Base-by-base conservation (phyloP, 2,113 vertebrate species). In the Mobula hypostoma region DNA sequence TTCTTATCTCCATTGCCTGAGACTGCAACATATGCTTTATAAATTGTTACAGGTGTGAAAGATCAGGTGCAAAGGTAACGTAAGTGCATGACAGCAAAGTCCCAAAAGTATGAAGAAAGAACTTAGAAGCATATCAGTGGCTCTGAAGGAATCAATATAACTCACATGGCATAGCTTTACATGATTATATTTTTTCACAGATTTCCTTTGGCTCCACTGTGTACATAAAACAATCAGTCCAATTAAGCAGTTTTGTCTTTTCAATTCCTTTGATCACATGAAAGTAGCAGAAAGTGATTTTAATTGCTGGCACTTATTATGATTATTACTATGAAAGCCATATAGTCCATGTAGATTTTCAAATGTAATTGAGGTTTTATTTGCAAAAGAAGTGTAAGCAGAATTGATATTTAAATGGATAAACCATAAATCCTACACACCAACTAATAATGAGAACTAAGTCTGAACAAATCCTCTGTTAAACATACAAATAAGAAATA, bases 21-120 rank as follows among this genome's bases (percentile, higher is more conserved):
- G 95, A 96, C 95, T 96, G 93, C 94, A 96, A 94, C 97, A 98
- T 98, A 98, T 96, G 97, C 97, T 96, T 96, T 95, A 95, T 95
- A 97, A 97, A 97, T 96, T 96, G 95, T 96, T 97, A 96, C 95
- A 97, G 97, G 96, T 97, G 96, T 96, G 95, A 94, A 80, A 95
- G 95, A 97, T 96, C 97, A 98, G 97, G 97, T 98, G 98, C 95
- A 94, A 79, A 68, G 95, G 95, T 94, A 94, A 95, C 94, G 94
- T 94, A 95, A 96, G 94, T 77, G 94, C 94, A 96, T 94, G 94
- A 94, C 77, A 95, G 94, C 94, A 95, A 96, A 95, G 95, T 95
- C 96, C 5, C 19, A 94, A 94, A 17, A 8, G 94, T 94, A 91
- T 94, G 94, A 79, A 96, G 95, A 87, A 95, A 96, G 92, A 74